phyloP scores from a whole-genome alignment of 2,888 invertebrate genomes.

The Amphipoea lucens region DNA sequence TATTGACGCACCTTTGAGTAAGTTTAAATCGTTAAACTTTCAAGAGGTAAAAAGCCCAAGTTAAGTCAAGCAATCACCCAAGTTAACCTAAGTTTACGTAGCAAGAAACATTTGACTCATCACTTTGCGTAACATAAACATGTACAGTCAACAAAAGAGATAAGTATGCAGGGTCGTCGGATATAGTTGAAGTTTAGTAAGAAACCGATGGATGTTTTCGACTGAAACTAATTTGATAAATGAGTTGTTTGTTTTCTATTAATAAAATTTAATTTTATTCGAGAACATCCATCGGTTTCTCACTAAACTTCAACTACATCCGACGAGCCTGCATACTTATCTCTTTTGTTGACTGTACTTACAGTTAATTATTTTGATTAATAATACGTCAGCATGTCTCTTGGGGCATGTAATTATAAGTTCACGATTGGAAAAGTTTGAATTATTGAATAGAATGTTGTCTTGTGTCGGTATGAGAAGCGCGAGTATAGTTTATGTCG shows the following conservation, averaged over 20 bases:
- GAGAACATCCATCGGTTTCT: too few relatives aligned
- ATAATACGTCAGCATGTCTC: constrained; percentile 21
- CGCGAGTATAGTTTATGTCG: background rate
- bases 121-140: constrained; percentile 38
- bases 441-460: constrained; percentile 12
- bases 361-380: constrained; percentile 35
- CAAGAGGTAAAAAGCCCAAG: constrained; percentile 27
- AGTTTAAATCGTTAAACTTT: constrained; percentile 48
- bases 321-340: too few relatives aligned
- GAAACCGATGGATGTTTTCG: too few relatives aligned
- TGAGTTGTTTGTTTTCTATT: too few relatives aligned
- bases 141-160: background rate
- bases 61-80: constrained; percentile 24
- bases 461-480: background rate
- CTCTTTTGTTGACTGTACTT: too few relatives aligned
- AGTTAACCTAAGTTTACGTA: constrained; percentile 27
- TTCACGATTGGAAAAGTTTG: constrained; percentile 42
- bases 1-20: constrained; percentile 25
- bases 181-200: too few relatives aligned
- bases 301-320: too few relatives aligned
- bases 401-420: constrained; percentile 41
- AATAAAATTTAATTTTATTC: too few relatives aligned
- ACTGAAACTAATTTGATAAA: too few relatives aligned
- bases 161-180: too few relatives aligned
- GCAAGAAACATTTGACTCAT: constrained; percentile 48